Conservation (phyloP, 1,140 invertebrate species). For the Procambarus virginalis region DNA sequence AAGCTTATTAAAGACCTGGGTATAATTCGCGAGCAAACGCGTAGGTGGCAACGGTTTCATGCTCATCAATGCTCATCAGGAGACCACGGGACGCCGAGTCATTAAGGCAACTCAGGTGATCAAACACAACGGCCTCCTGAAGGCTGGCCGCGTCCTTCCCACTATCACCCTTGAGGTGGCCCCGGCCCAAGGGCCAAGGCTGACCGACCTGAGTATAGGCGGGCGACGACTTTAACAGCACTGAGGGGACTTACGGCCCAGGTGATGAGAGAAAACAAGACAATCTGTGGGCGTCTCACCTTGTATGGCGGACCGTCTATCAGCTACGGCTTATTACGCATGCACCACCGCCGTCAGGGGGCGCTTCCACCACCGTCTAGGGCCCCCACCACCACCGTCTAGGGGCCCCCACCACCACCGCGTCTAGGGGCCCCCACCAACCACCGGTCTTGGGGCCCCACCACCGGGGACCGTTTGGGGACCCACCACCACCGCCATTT, state of each 20-base stretch:
- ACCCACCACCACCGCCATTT: constrained; percentile 20
- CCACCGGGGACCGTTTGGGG: background rate
- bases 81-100: constrained; percentile 45
- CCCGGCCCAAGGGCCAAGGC: background rate
- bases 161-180: background rate
- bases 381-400: background rate
- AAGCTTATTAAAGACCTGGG: background rate
- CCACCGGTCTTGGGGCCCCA: background rate
- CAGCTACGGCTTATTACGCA: constrained; percentile 32
- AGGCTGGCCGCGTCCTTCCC: background rate
- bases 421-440: background rate
- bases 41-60: background rate
- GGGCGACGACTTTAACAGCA: constrained; percentile 40
- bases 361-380: background rate
- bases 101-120: constrained; percentile 54
- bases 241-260: constrained; percentile 37
- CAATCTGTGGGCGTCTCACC: background rate
- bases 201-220: background rate
- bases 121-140: constrained; percentile 25
- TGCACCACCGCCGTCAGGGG: background rate
- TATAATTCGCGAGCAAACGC: background rate
- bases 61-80: constrained; percentile 46
- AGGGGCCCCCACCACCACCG: background rate
- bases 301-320: constrained; percentile 33
- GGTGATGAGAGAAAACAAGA: constrained; percentile 53